These are phyloP conservation scores for Leuciscus idus DNA, from an alignment of 2,113 vertebrate genomes.

Conservation along the genomic window DNA sequence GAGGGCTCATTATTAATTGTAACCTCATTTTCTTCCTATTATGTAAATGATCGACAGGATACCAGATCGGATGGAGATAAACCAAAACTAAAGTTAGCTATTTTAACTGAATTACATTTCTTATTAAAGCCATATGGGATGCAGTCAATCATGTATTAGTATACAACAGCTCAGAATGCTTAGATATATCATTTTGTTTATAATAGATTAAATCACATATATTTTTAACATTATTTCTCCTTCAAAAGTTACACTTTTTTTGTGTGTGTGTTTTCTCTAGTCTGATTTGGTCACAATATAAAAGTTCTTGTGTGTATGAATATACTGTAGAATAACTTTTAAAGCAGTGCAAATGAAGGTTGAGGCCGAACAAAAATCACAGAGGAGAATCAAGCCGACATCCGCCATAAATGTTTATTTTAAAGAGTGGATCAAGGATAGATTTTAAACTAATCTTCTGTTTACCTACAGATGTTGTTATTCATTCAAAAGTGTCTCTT, in stretches of 20 bases:
- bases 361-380: not conserved
- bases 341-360: not conserved
- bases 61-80: conserved; percentile 11
- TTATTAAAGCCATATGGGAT: not conserved
- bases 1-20: not conserved
- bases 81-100: not conserved
- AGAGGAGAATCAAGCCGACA: not conserved
- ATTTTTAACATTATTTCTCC: not conserved
- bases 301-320: not conserved
- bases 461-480: conserved; percentile 18
- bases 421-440: conserved; percentile 11
- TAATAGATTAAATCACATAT: not conserved
- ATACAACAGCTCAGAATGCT: not conserved
- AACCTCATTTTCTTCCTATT: not conserved
- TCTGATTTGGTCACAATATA: not conserved
- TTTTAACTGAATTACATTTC: not conserved
- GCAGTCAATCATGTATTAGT: not conserved
- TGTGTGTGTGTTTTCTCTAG: not conserved
- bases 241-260: not conserved
- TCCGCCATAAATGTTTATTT: not conserved
- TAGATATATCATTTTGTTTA: not conserved
- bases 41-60: not conserved
- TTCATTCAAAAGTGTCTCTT: not conserved
- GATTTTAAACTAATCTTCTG: conserved; percentile 2
- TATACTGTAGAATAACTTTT: not conserved